phyloP scores from a whole-genome alignment of 2,888 invertebrate species.

The Muschampia plurimacula region DNA sequence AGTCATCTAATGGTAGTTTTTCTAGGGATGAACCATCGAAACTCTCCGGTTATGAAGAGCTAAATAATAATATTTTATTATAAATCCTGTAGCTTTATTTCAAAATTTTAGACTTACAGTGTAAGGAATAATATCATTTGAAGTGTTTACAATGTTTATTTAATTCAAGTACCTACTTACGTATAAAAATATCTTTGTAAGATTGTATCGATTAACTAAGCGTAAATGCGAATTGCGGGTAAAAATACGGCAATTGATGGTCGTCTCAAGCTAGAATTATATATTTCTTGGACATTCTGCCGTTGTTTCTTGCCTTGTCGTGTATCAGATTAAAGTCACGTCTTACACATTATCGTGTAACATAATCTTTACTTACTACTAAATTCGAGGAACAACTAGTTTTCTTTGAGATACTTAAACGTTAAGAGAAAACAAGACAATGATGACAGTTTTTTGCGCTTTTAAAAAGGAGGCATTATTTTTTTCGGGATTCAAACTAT shows the following conservation, averaged over 20 bases:
- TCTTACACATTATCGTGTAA: constrained; percentile 59
- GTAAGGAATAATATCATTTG: no score
- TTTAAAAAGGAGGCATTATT: neutral
- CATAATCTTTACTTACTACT: constrained; percentile 48
- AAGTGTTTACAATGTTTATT: neutral
- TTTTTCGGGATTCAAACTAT: neutral
- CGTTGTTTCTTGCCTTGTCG: constrained; percentile 31
- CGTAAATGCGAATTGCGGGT: neutral
- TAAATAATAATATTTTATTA: no score
- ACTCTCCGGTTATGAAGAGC: no score
- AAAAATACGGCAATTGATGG: constrained; percentile 18
- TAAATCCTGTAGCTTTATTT: no score
- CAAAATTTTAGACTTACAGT: no score
- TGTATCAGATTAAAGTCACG: constrained; percentile 62
- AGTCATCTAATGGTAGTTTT: no score
- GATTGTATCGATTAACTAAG: no score
- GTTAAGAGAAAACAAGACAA: constrained; percentile 7
- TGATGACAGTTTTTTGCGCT: neutral
- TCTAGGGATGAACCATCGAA: no score
- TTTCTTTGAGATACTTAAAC: constrained; percentile 4
- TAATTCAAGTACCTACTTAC: neutral
- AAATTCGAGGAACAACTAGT: constrained; percentile 30
- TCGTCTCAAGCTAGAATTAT: constrained; percentile 29
- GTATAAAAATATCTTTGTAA: no score
- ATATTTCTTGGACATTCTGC: constrained; percentile 29